Evolutionary conservation across 2,797 vertebrate genomes (phyloP).

Genomic region (Cyclopterus lumpus): DNA sequence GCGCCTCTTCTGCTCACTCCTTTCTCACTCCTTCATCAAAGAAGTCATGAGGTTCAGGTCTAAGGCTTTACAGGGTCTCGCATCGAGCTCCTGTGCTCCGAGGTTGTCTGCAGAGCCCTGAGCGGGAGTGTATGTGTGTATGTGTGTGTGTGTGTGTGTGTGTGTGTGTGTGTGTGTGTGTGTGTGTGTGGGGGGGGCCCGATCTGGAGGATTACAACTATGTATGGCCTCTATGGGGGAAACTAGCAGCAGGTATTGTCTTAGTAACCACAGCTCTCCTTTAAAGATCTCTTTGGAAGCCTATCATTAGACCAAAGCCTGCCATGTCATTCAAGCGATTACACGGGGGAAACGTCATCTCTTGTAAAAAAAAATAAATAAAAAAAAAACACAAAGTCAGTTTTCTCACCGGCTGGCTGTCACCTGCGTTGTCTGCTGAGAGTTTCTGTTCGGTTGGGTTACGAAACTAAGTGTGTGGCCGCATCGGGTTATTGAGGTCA

Average conservation of each 20-base stretch:
- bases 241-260: constrained; percentile 48
- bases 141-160: too few relatives aligned
- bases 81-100: constrained; percentile 55
- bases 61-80: constrained; percentile 40
- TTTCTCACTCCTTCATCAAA: constrained; percentile 28
- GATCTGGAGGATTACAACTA: constrained; percentile 57
- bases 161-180: too few relatives aligned
- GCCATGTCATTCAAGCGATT: constrained; percentile 40
- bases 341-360: constrained; percentile 41
- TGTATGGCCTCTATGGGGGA: constrained; percentile 44
- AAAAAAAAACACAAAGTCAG: background rate
- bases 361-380: background rate
- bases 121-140: background rate
- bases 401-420: constrained; percentile 23
- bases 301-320: constrained; percentile 52
- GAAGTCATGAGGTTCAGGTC: constrained; percentile 61
- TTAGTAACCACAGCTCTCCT: constrained; percentile 36
- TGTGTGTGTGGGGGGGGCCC: background rate
- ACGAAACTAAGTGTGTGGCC: constrained; percentile 63
- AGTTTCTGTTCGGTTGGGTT: constrained; percentile 47
- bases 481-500: constrained; percentile 62
- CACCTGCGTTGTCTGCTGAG: constrained; percentile 24
- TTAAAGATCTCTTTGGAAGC: constrained; percentile 32
- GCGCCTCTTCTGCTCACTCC: constrained; percentile 17
- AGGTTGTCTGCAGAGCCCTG: constrained; percentile 52